These are phyloP conservation scores for Bactericera cockerelli DNA, from an alignment of 1,140 invertebrate species.

Conservation along the genomic window DNA sequence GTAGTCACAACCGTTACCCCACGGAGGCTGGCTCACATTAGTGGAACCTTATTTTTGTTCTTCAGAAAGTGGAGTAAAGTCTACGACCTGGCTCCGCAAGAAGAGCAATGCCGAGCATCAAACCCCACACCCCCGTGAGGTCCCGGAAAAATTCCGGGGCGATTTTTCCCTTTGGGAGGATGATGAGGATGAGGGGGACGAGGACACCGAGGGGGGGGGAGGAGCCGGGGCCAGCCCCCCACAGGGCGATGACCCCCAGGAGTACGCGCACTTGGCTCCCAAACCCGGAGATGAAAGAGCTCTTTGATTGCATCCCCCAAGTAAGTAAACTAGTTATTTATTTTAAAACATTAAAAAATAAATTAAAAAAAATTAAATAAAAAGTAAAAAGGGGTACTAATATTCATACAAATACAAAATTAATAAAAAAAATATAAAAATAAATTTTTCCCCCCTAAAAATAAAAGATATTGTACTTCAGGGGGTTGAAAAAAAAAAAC, in stretches of 20 bases:
- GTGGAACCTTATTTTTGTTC: too few species aligned
- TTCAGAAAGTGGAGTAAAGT: neutral
- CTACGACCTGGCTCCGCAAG: neutral
- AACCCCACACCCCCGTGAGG: neutral
- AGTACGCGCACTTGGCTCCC: slow-evolving; percentile 68
- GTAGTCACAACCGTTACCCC: too few species aligned
- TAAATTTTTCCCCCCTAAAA: too few species aligned
- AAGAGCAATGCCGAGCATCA: neutral
- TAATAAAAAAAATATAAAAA: too few species aligned
- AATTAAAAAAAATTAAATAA: too few species aligned
- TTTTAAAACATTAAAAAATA: neutral
- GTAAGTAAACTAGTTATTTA: slow-evolving; percentile 33
- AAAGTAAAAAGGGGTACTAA: too few species aligned
- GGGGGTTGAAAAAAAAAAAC: too few species aligned
- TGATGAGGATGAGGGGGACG: slow-evolving; percentile 31
- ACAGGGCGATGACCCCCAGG: slow-evolving; percentile 21
- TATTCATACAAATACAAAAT: too few species aligned
- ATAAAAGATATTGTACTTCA: too few species aligned
- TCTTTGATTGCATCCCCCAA: slow-evolving; percentile 87
- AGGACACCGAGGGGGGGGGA: slow-evolving; percentile 24
- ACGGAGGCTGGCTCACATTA: too few species aligned
- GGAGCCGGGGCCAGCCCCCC: slow-evolving; percentile 1
- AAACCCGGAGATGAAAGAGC: slow-evolving; percentile 71
- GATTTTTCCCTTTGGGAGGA: slow-evolving; percentile 11
- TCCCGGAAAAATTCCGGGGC: slow-evolving; percentile 23